Evolutionary conservation across 1,140 invertebrate genomes (phyloP), one percentile per base, ranked within the genome.

Genomic region (Semibalanus balanoides): DNA sequence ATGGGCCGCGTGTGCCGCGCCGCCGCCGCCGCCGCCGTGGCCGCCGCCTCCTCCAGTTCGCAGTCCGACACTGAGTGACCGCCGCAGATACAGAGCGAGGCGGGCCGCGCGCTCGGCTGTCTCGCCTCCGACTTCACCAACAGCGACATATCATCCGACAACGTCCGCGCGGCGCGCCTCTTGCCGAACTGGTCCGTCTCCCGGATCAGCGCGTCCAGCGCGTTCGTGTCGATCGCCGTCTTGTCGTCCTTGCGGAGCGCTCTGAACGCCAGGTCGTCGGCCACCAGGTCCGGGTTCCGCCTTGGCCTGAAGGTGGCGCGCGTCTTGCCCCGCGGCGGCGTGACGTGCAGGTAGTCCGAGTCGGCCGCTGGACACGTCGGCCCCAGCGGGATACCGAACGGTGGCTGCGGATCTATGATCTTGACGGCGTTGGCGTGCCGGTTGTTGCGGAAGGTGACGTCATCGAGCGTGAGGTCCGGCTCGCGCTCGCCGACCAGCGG

Each of bases 351-450:
- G 81, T 96, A 96, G 82, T 95, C 92, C 78, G 88, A 91, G 74
- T 90, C 88, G 0, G 92, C 87, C 28, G 90, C 89, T 14, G 89
- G 86, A 0, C 91, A 87, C 9, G 93, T 87, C 17, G 92, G 93
- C 9, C 91, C 91, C 19, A 95, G 81, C 0, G 93, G 93, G 80
- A 96, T 95, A 27, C 93, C 93, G 83, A 96, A 95, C 0, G 92
- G 92, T 31, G 92, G 93, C 81, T 95, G 93, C 14, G 91, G 91
- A 76, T 94, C 92, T 0, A 87, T 79, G 0, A 91, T 87, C 81
- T 89, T 91, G 31, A 90, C 83, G 27, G 87, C 87, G 81, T 92
- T 93, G 0, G 90, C 89, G 81, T 91, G 88, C 80, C 89, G 89
- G 75, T 93, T 88, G 79, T 89, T 93, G 78, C 93, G 86, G 82